Evolutionary conservation across 2,113 vertebrate species (phyloP).

Genomic region (Ceuthmochares aereus): DNA sequence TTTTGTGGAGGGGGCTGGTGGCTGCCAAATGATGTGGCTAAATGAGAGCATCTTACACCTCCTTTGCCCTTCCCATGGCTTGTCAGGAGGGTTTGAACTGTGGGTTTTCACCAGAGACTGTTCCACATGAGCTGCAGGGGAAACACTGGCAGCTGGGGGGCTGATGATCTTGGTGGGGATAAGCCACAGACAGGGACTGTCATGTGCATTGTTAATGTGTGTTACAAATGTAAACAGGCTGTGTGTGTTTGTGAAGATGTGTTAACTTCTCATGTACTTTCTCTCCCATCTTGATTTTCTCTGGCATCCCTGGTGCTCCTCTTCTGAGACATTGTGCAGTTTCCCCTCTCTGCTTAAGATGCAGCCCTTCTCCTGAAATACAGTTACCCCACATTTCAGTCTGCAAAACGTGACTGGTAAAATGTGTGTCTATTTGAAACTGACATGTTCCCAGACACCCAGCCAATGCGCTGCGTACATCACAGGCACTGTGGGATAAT

Average conservation of each 20-base stretch:
- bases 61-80: not conserved
- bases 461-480: slow-evolving; percentile 41
- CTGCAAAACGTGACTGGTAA: slow-evolving; percentile 51
- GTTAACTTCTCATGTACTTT: not conserved
- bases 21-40: accelerated
- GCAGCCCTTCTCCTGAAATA: slow-evolving; percentile 28
- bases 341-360: not conserved
- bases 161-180: not conserved
- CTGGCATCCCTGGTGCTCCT: slow-evolving; percentile 17
- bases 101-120: not conserved
- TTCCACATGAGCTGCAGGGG: not conserved
- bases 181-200: accelerated
- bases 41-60: accelerated
- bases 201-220: not conserved
- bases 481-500: not conserved
- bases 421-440: slow-evolving; percentile 36
- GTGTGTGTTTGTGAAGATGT: not conserved
- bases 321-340: not conserved
- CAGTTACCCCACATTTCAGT: slow-evolving; percentile 2
- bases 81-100: not conserved
- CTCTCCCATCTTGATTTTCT: slow-evolving; percentile 19
- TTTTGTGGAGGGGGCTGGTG: not conserved
- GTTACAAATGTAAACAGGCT: not conserved
- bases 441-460: slow-evolving; percentile 40
- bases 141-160: not conserved